Evolutionary conservation across 1,140 invertebrate species (phyloP).

Genomic region (Temnothorax nylanderi): DNA sequence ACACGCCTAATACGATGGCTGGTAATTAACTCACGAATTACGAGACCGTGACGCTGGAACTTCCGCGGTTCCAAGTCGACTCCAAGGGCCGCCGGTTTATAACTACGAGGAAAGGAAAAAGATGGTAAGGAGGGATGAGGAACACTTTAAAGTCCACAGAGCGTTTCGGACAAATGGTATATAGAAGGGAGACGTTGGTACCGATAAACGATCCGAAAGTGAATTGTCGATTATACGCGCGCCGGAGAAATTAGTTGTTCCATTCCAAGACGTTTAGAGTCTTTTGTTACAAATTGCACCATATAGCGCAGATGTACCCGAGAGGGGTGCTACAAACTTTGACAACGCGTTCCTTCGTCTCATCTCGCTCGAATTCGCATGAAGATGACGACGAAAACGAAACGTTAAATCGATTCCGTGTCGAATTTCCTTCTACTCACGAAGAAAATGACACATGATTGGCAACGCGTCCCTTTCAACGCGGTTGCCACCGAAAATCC

Average conservation of each 20-base stretch:
- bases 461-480: background rate
- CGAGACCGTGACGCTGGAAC: conserved; percentile 42
- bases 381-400: background rate
- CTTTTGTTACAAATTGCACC: background rate
- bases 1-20: conserved; percentile 46
- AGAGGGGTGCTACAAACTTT: background rate
- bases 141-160: conserved; percentile 29
- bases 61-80: conserved; percentile 40
- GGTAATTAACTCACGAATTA: conserved; percentile 66
- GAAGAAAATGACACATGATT: background rate
- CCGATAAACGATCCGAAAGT: background rate
- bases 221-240: conserved; percentile 16
- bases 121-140: background rate
- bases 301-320: background rate
- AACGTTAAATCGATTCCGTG: background rate
- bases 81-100: conserved; percentile 36
- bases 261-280: background rate
- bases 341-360: background rate
- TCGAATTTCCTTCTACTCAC: background rate
- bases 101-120: background rate
- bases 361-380: background rate
- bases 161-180: background rate
- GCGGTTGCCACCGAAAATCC: background rate
- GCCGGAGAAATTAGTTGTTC: background rate
- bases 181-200: background rate